These are phyloP conservation scores for Orthonychiurus folsomi DNA, from an alignment of 2,888 invertebrate species.

Conservation along the genomic window DNA sequence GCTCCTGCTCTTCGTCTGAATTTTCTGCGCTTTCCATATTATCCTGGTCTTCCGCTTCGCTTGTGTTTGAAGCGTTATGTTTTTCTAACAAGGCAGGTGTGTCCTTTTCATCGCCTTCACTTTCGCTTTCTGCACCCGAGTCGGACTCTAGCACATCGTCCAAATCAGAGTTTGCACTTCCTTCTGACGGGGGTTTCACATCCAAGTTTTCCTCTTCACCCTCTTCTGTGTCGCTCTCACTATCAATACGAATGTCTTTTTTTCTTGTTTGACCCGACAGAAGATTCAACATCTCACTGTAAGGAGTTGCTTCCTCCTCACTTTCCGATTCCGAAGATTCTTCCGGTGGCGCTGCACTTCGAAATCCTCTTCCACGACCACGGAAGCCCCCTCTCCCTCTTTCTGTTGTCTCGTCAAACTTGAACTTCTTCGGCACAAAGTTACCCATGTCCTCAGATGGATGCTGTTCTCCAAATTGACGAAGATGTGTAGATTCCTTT, in stretches of 20 bases:
- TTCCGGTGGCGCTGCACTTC: slow-evolving; percentile 10
- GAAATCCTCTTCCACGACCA: background rate
- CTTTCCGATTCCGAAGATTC: slow-evolving; percentile 31
- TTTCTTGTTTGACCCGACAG: slow-evolving; percentile 19
- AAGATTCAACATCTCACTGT: slow-evolving; percentile 34
- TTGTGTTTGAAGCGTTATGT: background rate
- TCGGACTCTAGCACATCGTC: background rate
- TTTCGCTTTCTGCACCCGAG: background rate
- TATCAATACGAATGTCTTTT: slow-evolving; percentile 25
- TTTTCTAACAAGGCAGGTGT: background rate
- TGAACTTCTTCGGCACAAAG: slow-evolving; percentile 21
- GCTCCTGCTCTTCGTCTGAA: slow-evolving; percentile 26
- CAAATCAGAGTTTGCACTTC: slow-evolving; percentile 5
- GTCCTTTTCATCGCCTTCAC: too few relatives aligned
- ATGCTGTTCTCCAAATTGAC: slow-evolving; percentile 38
- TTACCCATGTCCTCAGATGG: slow-evolving; percentile 33
- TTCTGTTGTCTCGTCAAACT: too few relatives aligned
- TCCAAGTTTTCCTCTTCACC: slow-evolving; percentile 12
- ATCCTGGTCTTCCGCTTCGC: background rate
- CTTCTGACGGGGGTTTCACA: slow-evolving; percentile 5
- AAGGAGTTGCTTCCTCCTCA: slow-evolving; percentile 35
- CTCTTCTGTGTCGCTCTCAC: slow-evolving; percentile 19
- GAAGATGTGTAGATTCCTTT: slow-evolving; percentile 4
- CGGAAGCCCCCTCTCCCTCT: slow-evolving; percentile 11
- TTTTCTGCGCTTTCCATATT: background rate